These are phyloP conservation scores for Alcis repandata DNA, from an alignment of 2,888 invertebrate species.

Conservation along the genomic window DNA sequence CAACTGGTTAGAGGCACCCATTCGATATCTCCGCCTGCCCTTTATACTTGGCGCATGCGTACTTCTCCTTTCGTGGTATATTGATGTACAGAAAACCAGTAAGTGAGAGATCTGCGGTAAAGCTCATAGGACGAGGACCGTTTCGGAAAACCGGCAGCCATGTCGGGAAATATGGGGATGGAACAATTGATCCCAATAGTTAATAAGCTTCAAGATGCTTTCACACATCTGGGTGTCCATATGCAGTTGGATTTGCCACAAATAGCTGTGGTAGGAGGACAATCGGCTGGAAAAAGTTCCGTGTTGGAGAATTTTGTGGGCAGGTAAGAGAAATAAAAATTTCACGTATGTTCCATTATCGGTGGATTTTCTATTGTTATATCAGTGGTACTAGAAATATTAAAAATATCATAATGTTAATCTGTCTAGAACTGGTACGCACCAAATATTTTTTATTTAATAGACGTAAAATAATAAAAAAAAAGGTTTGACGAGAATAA, in stretches of 20 bases:
- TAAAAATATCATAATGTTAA: too few species aligned
- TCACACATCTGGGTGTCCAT: conserved; percentile 98
- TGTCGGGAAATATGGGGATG: conserved; percentile 95
- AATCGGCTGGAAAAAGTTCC: conserved; percentile 99
- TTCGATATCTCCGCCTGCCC: conserved; percentile 44
- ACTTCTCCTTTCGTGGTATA: conserved; percentile 61
- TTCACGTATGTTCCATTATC: not conserved
- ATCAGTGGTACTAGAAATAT: too few species aligned
- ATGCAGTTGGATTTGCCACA: conserved; percentile 99
- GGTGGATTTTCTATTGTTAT: not conserved
- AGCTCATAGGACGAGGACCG: conserved; percentile 78
- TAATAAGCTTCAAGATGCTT: conserved; percentile 99
- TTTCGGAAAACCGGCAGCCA: conserved; percentile 81
- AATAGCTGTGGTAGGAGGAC: conserved; percentile 99
- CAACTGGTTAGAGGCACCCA: conserved; percentile 15
- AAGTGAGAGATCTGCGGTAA: conserved; percentile 78
- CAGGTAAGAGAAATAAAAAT: conserved; percentile 89
- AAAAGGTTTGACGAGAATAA: too few species aligned
- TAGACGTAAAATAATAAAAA: too few species aligned
- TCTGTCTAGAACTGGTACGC: too few species aligned
- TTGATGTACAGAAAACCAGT: conserved; percentile 84
- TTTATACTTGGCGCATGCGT: conserved; percentile 76
- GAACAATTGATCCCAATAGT: conserved; percentile 99
- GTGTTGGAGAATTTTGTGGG: conserved; percentile 99
- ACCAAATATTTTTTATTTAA: too few species aligned